Base-by-base conservation (phyloP, 2,797 vertebrate species). In the Enteromius paludinosus region DNA sequence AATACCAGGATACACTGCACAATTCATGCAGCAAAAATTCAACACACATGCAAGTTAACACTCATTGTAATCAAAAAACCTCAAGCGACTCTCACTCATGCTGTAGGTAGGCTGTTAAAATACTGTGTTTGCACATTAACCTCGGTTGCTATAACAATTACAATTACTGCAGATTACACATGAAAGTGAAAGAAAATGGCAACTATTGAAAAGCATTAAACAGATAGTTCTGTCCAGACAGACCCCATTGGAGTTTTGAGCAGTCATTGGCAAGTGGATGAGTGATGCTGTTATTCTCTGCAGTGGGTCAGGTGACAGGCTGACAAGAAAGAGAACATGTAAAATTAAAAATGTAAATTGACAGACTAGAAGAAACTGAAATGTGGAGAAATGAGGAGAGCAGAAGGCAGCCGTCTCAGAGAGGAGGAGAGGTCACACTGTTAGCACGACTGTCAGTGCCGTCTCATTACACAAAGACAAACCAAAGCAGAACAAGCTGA, bases 241-340 rank as follows among this genome's bases (percentile, higher is more conserved):
- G n/a, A 25, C 14, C 6, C 14, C 25, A 7, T 12, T 54, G 28
- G 18, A 8, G 61, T 23, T 78, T 47, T 72, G 11, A 69, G n/a
- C 35, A 47, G 17, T 65, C 41, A 33, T 11, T 11, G 30, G 25
- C 20, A n/a, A 17, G 25, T 6, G 2, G 59, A 62, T 30, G 14
- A 62, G 66, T 15, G 33, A 80, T 75, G 23, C 56, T 43, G 33
- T 73, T 43, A 38, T 30, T 12, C 33, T 25, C 43, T 59, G 56
- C 25, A 54, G 76, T 78, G 23, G 81, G 79, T 82, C 76, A 66
- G 62, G 71, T 85, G 84, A 87, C 78, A 85, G 74, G 82, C 56
- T 86, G 79, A 84, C 69, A 68, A 78, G 75, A 73, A 79, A 69
- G 84, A 64, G 30, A 73, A 33, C 70, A 72, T 49, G 47, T 49